These are phyloP conservation scores for Telmatherina bonti DNA, from an alignment of 2,797 vertebrate genomes.

Conservation along the genomic window DNA sequence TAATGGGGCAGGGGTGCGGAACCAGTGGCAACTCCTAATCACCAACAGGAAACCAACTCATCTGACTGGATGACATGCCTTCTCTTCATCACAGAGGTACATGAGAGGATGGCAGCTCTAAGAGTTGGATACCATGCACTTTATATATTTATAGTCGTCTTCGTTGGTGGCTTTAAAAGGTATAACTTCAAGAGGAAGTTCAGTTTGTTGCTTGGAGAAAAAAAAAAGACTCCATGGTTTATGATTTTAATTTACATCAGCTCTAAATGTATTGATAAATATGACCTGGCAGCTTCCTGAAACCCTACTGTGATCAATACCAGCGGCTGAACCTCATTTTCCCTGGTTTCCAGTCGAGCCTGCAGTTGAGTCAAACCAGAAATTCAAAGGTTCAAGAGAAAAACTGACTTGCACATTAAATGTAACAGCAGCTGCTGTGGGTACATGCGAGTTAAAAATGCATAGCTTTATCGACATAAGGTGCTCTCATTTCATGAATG, in stretches of 20 bases:
- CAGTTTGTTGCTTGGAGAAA: not conserved
- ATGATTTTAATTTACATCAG: constrained; percentile 14
- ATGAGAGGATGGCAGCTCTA: constrained; percentile 14
- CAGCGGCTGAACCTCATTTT: constrained; percentile 40
- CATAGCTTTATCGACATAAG: not conserved
- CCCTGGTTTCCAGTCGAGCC: constrained; percentile 32
- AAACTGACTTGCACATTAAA: constrained; percentile 20
- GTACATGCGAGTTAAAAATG: constrained; percentile 6
- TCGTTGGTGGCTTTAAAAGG: constrained; percentile 1
- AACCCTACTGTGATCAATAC: constrained; percentile 36
- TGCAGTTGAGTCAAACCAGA: constrained; percentile 25
- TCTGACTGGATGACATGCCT: constrained; percentile 40
- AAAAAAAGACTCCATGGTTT: not conserved
- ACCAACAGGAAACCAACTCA: constrained; percentile 41
- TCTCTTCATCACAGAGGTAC: constrained; percentile 17
- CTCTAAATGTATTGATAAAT: constrained; percentile 24
- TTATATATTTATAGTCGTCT: constrained; percentile 22
- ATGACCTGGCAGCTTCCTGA: constrained; percentile 35
- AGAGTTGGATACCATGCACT: constrained; percentile 1
- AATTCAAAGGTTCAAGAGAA: constrained; percentile 24
- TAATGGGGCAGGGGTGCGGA: constrained; percentile 55
- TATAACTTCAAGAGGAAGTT: constrained; percentile 9
- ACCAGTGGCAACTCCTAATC: constrained; percentile 60
- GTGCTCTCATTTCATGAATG: not conserved
- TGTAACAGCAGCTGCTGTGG: not conserved